A percentile compares a stretch with the other conserved stretches of the same genome.
phyloP scores from a whole-genome alignment of 53 echinoderm and acorn worm species.

The Holothuria scabra region DNA sequence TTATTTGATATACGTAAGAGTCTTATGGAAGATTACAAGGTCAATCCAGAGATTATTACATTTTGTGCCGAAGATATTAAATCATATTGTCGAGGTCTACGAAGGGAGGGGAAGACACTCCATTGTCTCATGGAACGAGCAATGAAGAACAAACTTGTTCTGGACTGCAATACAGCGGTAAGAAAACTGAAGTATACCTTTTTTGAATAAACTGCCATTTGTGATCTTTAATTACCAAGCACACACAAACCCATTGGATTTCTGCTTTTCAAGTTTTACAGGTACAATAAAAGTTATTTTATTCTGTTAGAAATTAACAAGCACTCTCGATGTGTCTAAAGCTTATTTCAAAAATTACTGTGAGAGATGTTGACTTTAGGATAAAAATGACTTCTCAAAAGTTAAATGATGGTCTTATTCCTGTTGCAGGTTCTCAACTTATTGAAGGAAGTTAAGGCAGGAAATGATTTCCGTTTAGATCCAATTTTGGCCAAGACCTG shows the following conservation, averaged over 20 bases:
- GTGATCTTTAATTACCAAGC: too few species aligned
- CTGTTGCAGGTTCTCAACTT: slow-evolving; percentile 65
- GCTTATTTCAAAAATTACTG: too few species aligned
- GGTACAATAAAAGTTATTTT: too few species aligned
- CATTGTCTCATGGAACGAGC: slow-evolving; percentile 89
- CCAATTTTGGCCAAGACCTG: slow-evolving; percentile 69
- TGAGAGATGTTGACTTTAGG: too few species aligned
- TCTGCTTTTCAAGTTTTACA: too few species aligned
- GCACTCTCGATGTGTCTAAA: too few species aligned
- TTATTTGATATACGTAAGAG: slow-evolving; percentile 83
- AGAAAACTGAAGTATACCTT: slow-evolving; percentile 21
- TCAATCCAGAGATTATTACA: slow-evolving; percentile 83
- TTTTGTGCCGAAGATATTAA: slow-evolving; percentile 68
- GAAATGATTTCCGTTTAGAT: slow-evolving; percentile 78
- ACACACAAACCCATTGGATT: too few species aligned
- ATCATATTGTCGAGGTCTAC: slow-evolving; percentile 52
- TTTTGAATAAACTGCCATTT: too few species aligned
- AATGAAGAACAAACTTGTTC: slow-evolving; percentile 51
- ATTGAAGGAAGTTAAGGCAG: slow-evolving; percentile 85
- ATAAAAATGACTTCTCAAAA: too few species aligned
- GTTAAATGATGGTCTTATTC: not conserved
- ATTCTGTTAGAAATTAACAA: too few species aligned
- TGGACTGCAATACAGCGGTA: slow-evolving; percentile 68
- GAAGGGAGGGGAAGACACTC: slow-evolving; percentile 85
- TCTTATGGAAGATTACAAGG: slow-evolving; percentile 90